Evolutionary conservation across 1,140 invertebrate genomes (phyloP).

Genomic region (Nasonia vitripennis): DNA sequence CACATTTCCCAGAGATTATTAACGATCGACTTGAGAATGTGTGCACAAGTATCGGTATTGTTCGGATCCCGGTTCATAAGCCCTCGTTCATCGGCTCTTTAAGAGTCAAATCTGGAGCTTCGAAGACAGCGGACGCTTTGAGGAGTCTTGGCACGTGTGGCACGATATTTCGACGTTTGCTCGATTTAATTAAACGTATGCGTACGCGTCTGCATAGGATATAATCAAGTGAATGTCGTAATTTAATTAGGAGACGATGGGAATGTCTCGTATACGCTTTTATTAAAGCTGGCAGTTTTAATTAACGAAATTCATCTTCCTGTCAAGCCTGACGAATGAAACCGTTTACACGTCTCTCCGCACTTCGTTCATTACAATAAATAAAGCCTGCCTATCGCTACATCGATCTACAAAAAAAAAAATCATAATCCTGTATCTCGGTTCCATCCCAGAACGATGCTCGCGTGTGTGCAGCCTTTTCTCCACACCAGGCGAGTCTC

Average conservation of each 20-base stretch:
- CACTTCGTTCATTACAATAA: neutral
- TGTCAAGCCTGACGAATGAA: too few species aligned
- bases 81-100: slow-evolving; percentile 7
- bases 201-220: neutral
- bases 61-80: slow-evolving; percentile 12
- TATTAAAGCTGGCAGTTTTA: neutral
- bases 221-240: neutral
- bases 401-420: neutral
- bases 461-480: neutral
- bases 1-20: too few species aligned
- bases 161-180: neutral
- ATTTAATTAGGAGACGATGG: neutral
- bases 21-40: too few species aligned
- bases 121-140: too few species aligned
- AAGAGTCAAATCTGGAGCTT: slow-evolving; percentile 7
- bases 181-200: neutral
- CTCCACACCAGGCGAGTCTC: neutral
- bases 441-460: neutral
- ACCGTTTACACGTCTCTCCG: neutral
- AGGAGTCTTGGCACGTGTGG: too few species aligned
- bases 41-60: slow-evolving; percentile 5
- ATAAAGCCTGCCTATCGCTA: neutral
- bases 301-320: neutral
- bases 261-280: neutral
- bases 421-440: neutral